Base-by-base conservation (phyloP, 2,888 invertebrate genomes). In the Chymomyza amoena region DNA sequence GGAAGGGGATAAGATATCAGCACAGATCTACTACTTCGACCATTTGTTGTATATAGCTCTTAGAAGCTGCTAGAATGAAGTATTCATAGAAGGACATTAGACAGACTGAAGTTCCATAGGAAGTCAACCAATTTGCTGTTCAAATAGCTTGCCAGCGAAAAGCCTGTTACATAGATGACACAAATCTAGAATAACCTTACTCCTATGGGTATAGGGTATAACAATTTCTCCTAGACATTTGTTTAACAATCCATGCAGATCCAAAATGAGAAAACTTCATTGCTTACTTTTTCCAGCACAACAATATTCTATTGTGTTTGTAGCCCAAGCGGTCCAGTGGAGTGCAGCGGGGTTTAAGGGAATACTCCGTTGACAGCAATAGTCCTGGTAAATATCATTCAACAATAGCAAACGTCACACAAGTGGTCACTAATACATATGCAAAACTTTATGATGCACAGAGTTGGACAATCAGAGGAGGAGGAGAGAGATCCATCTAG, bases 251-350 rank as follows among this genome's bases (percentile, higher is more conserved):
- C 51, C 32, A 66, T 61, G 60, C 51, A 36, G 28, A 25, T 39
- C 9, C 60, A 51, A 66, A 66, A 66, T 66, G 66, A 36, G 66
- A 66, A 66, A 66, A 66, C 39, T 66, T 60, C 60, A 10, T 54
- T 54, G 18, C 16, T 54, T 54, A 54, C 32, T 54, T 16, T 73
- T 70, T 51, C 50, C 70, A 66, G 73, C 60, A 61, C 15, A 20
- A 61, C 59, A 70, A 66, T 72, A 69, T 73, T 72, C 70, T 51
- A 76, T 78, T 78, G 66, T 73, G 62, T 67, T 70, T 71, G 66
- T 77, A 45, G 57, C 28, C 61, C 15, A 69, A 64, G 66, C 59
- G 68, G 52, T 52, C 20, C 1, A 45, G 18, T 5, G 4, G 57
- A n/a, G 54, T 61, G 28, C 18, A 66, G 50, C 50, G 25, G 39